Evolutionary conservation across 2,888 invertebrate genomes (phyloP).

Genomic region (Pterostichus madidus): DNA sequence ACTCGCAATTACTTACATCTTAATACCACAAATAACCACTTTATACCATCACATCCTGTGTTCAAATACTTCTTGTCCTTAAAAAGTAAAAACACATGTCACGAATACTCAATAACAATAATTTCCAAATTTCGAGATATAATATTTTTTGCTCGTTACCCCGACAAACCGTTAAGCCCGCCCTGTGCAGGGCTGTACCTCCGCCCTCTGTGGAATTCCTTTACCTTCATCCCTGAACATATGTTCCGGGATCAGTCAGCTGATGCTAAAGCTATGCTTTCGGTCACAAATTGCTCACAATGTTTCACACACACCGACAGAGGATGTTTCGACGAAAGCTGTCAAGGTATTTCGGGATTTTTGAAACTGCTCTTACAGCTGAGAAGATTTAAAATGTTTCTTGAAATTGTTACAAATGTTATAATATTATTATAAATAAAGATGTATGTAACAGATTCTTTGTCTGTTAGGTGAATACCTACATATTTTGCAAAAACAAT

Average conservation of each 20-base stretch:
- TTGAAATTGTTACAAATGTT: no score
- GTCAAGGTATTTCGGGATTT: no score
- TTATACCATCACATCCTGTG: constrained; percentile 1
- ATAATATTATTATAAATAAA: no score
- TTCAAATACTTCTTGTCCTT: constrained; percentile 1
- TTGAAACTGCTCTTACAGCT: no score
- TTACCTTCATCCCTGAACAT: constrained; percentile 5
- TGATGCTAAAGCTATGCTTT: not conserved
- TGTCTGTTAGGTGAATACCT: no score
- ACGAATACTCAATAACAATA: constrained; percentile 29
- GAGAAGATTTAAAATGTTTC: no score
- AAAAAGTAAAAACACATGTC: constrained; percentile 24
- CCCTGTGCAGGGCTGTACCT: constrained; percentile 7
- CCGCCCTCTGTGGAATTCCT: constrained; percentile 15
- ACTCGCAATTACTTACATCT: constrained; percentile 6
- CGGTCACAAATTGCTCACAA: no score
- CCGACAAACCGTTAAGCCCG: constrained; percentile 7
- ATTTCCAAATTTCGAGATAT: constrained; percentile 31
- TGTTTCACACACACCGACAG: no score
- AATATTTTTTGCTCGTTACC: constrained; percentile 25
- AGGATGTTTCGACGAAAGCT: no score
- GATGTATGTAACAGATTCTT: no score
- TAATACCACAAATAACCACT: constrained; percentile 38
- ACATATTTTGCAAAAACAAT: no score
- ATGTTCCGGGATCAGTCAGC: constrained; percentile 15